Percentiles rank a stretch among this genome's conserved stretches.
phyloP scores from a whole-genome alignment of 1,140 invertebrate genomes.

The Neotoxoptera formosana region DNA sequence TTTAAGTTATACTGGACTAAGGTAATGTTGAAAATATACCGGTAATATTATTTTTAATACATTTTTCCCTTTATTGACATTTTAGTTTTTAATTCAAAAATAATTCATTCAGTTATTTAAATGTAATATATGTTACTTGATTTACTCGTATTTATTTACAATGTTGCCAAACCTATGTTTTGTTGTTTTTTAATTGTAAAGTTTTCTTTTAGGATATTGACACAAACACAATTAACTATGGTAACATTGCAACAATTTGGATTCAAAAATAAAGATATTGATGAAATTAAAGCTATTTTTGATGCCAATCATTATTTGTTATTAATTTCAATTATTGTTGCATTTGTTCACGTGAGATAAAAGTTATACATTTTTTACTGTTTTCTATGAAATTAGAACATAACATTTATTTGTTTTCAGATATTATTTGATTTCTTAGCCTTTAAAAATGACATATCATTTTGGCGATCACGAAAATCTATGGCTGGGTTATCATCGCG shows the following conservation, averaged over 20 bases:
- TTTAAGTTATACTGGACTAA: slow-evolving; percentile 44
- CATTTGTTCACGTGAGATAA: slow-evolving; percentile 88
- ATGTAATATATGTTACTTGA: background rate
- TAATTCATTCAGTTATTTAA: background rate
- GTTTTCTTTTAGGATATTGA: slow-evolving; percentile 69
- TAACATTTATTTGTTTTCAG: slow-evolving; percentile 67
- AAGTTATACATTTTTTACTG: background rate
- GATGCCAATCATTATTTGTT: slow-evolving; percentile 95
- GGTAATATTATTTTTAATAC: background rate
- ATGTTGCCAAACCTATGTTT: background rate
- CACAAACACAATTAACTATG: slow-evolving; percentile 83
- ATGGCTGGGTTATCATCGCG: slow-evolving; percentile 89
- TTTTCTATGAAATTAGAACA: background rate
- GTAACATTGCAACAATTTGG: slow-evolving; percentile 76
- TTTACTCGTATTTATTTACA: background rate
- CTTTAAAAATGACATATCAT: slow-evolving; percentile 97
- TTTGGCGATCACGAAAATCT: slow-evolving; percentile 85
- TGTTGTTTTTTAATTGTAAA: background rate
- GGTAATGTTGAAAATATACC: background rate
- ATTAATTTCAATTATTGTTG: slow-evolving; percentile 90
- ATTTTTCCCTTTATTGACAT: background rate
- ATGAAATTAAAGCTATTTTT: slow-evolving; percentile 95
- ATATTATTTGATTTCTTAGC: slow-evolving; percentile 95
- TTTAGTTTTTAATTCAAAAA: background rate
- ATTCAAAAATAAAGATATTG: slow-evolving; percentile 92